These are phyloP conservation scores for Alectoris magna DNA, from an alignment of 2,797 vertebrate genomes.

Conservation along the genomic window DNA sequence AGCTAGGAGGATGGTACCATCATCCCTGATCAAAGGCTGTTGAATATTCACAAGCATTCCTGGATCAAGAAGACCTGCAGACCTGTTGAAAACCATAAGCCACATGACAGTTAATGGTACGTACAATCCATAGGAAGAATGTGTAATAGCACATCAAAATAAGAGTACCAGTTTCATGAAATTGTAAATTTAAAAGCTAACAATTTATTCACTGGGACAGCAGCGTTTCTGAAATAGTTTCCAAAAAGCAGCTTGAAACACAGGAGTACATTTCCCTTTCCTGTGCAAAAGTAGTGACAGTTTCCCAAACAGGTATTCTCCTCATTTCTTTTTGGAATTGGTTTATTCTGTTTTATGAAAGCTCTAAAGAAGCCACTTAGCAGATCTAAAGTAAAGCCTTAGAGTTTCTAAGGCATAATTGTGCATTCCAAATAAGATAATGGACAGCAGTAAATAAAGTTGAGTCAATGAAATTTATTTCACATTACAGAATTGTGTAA, in stretches of 20 bases:
- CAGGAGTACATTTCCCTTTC: not conserved
- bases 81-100: conserved; percentile 75
- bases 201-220: not conserved
- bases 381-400: not conserved
- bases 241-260: not conserved
- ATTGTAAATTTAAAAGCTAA: not conserved
- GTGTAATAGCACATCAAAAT: not conserved
- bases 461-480: not conserved
- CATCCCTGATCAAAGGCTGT: conserved; percentile 94
- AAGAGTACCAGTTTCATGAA: not conserved
- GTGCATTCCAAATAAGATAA: not conserved
- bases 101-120: conserved; percentile 28
- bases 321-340: not conserved
- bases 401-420: not conserved
- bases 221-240: not conserved
- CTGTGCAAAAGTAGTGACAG: not conserved
- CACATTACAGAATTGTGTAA: not conserved
- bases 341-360: not conserved
- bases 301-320: not conserved
- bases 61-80: conserved; percentile 90
- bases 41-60: conserved; percentile 99
- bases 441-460: not conserved
- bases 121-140: not conserved
- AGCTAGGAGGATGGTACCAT: conserved; percentile 92
- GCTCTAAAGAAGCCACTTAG: not conserved